phyloP scores from a whole-genome alignment of 2,797 vertebrate species.

The Gorsachius magnificus region DNA sequence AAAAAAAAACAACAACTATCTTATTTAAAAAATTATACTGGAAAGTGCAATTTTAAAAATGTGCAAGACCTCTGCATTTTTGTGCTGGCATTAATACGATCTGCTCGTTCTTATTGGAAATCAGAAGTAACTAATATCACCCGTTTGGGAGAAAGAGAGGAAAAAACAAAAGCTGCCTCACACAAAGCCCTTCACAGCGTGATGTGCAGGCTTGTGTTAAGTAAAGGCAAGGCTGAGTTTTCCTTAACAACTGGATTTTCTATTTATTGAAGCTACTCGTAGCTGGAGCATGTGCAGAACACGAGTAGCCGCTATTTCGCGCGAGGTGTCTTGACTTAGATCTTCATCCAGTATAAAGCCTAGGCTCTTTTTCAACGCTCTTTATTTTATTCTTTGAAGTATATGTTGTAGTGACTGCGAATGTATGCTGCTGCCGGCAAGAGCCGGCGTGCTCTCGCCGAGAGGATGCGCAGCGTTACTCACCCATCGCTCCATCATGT shows the following conservation, averaged over 20 bases:
- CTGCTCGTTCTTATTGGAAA: slow-evolving; percentile 27
- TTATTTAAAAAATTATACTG: slow-evolving; percentile 83
- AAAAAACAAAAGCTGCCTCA: not conserved
- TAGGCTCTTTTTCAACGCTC: slow-evolving; percentile 44
- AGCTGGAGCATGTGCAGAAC: slow-evolving; percentile 11
- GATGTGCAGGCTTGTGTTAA: slow-evolving; percentile 13
- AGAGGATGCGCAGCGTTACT: slow-evolving; percentile 35
- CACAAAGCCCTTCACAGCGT: not conserved
- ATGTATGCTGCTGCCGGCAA: slow-evolving; percentile 43
- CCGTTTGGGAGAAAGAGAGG: not conserved
- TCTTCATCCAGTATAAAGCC: slow-evolving; percentile 66
- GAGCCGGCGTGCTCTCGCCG: not conserved
- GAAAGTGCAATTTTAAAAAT: slow-evolving; percentile 81
- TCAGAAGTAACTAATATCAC: not conserved
- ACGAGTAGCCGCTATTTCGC: slow-evolving; percentile 3
- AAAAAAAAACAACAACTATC: slow-evolving; percentile 62
- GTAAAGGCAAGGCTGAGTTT: slow-evolving; percentile 36
- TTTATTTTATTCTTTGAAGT: slow-evolving; percentile 70
- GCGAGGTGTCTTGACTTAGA: slow-evolving; percentile 53
- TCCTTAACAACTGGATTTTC: slow-evolving; percentile 63
- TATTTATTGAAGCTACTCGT: slow-evolving; percentile 45
- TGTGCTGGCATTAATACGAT: slow-evolving; percentile 64
- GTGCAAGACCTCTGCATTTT: slow-evolving; percentile 72
- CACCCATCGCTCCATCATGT: slow-evolving; percentile 37
- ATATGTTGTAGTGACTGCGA: slow-evolving; percentile 63